phyloP scores from a whole-genome alignment of 2,888 invertebrate species.

The Loripinus fragilis region DNA sequence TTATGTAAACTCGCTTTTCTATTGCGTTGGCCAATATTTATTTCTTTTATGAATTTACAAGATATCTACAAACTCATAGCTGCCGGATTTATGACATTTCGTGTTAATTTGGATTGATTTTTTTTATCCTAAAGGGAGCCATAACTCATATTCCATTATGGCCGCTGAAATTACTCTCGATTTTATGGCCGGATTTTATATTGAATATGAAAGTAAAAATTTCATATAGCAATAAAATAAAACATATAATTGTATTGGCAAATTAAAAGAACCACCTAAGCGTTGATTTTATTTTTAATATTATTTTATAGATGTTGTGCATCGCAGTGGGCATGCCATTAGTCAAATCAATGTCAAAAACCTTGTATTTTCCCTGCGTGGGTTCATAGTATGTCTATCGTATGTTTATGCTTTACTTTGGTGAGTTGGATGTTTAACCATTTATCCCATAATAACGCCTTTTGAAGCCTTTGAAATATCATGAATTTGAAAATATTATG shows the following conservation, averaged over 20 bases:
- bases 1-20: too few species aligned
- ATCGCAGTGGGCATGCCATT: background rate
- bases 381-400: too few species aligned
- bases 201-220: constrained; percentile 11
- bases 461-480: too few species aligned
- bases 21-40: background rate
- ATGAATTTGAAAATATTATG: too few species aligned
- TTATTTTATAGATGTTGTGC: background rate
- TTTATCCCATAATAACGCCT: too few species aligned
- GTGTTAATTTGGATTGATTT: background rate
- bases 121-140: background rate
- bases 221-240: constrained; percentile 15
- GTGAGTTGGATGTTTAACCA: too few species aligned
- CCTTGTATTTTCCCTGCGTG: too few species aligned
- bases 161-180: background rate
- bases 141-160: background rate
- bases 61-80: background rate
- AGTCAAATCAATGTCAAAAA: too few species aligned
- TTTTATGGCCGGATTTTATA: constrained; percentile 5
- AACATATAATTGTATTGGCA: constrained; percentile 6
- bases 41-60: background rate
- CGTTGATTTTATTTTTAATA: constrained; percentile 1
- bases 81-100: background rate
- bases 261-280: background rate
- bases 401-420: too few species aligned